Base-by-base conservation (phyloP, 2,888 invertebrate species). In the Fissipunctia ypsillon region DNA sequence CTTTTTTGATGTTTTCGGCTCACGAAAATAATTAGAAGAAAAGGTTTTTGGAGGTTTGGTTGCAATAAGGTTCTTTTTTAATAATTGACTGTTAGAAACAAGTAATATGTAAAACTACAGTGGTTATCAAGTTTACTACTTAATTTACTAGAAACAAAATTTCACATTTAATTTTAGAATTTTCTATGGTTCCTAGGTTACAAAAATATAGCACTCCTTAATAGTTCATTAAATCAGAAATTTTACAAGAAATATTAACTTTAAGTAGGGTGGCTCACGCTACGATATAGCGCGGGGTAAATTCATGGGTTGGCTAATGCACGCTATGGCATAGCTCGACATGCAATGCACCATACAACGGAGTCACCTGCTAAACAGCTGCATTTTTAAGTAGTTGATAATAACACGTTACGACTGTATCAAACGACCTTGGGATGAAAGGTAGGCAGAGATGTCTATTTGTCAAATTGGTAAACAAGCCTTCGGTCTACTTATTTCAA, bases 181-280 rank as follows among this genome's bases (percentile, higher is more conserved):
- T 78, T 78, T 60, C 64, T 56, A n/a, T 59, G 31, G 83, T 78
- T 43, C 80, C 79, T 83, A 83, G 73, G 83, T 54, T 25, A 67
- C 74, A 48, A 76, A 84, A 83, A 76, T 76, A 85, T 77, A 80
- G 76, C 69, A 70, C 74, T 76, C 67, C 61, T 59, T 79, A 83
- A 83, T 79, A 79, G 79, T 83, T 85, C 81, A 86, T 86, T 87
- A 87, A 85, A 87, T 87, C 87, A 86, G 75, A 85, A 85, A 80
- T 85, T 87, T 87, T 60, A 87, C 86, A 83, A 85, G 77, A 81
- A 83, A 78, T 87, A 85, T 79, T 76, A 77, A 78, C 76, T 25
- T 81, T 77, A 80, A 86, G 80, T 84, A 79, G 54, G 45, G 65
- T 75, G n/a, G 52, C 71, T 73, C 85, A 86, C 88, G 87, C 87